Evolutionary conservation across 2,888 invertebrate genomes (phyloP).

Genomic region (Drosophila acutilabella): DNA sequence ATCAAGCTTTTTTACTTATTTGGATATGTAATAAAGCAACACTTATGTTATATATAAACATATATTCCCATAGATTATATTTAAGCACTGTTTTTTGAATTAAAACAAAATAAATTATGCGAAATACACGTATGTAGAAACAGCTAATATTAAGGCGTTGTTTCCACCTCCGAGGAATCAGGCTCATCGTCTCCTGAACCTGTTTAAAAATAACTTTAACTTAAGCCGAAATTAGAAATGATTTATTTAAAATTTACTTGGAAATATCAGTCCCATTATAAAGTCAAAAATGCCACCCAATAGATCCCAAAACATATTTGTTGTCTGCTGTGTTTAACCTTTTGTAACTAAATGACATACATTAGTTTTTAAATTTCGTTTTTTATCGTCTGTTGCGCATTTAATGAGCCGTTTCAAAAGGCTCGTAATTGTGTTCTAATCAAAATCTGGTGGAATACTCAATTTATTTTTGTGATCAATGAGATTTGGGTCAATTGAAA

Average conservation of each 20-base stretch:
- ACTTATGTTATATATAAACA: slow-evolving; percentile 9
- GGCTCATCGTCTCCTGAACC: slow-evolving; percentile 76
- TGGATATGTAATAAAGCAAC: slow-evolving; percentile 39
- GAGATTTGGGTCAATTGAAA: slow-evolving; percentile 54
- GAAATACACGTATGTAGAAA: slow-evolving; percentile 28
- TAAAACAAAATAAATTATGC: slow-evolving; percentile 32
- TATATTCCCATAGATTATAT: slow-evolving; percentile 31
- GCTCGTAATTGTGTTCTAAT: slow-evolving; percentile 17
- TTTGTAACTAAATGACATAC: slow-evolving; percentile 52
- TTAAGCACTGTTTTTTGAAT: slow-evolving; percentile 46
- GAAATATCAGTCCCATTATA: slow-evolving; percentile 72
- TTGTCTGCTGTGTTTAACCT: slow-evolving; percentile 52
- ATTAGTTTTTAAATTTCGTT: slow-evolving; percentile 11
- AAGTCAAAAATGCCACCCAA: slow-evolving; percentile 75
- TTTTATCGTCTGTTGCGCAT: background rate
- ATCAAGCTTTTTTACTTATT: slow-evolving; percentile 43
- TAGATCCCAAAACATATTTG: slow-evolving; percentile 76
- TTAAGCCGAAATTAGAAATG: background rate
- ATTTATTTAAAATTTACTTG: slow-evolving; percentile 61
- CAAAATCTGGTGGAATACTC: slow-evolving; percentile 7
- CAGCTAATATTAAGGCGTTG: slow-evolving; percentile 56
- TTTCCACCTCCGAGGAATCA: slow-evolving; percentile 82
- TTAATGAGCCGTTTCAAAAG: slow-evolving; percentile 66
- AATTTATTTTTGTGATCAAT: slow-evolving; percentile 19
- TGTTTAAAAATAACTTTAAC: slow-evolving; percentile 23